phyloP scores from a whole-genome alignment of 2,888 invertebrate genomes.

The Cantharis flavilabris region DNA sequence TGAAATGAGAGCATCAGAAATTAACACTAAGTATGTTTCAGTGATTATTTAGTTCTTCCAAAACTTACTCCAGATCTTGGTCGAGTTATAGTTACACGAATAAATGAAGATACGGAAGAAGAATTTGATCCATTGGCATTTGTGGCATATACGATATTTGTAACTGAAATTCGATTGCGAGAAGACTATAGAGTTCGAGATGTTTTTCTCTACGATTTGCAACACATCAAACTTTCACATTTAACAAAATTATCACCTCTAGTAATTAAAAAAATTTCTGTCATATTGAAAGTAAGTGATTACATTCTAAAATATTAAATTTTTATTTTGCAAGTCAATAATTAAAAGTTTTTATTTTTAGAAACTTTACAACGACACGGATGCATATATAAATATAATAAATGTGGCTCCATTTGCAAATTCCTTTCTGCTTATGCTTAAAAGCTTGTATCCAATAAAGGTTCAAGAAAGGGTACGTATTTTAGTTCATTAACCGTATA shows the following conservation, averaged over 20 bases:
- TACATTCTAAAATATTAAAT: no score
- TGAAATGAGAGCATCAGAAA: no score
- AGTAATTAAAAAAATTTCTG: conserved; percentile 52
- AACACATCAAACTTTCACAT: conserved; percentile 51
- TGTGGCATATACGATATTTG: conserved; percentile 55
- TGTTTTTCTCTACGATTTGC: conserved; percentile 57
- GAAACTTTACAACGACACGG: not conserved
- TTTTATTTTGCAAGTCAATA: no score
- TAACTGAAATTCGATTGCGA: conserved; percentile 55
- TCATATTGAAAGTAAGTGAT: conserved; percentile 54
- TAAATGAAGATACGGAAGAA: conserved; percentile 47
- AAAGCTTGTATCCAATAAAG: not conserved
- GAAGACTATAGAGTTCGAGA: conserved; percentile 56
- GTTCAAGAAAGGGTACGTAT: not conserved
- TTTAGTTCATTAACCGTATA: not conserved
- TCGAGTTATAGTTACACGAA: conserved; percentile 56
- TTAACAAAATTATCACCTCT: conserved; percentile 55
- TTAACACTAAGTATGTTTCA: conserved; percentile 38
- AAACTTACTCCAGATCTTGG: conserved; percentile 55
- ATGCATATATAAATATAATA: not conserved
- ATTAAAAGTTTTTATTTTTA: not conserved
- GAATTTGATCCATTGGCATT: conserved; percentile 50
- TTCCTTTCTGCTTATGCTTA: not conserved
- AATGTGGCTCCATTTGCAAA: not conserved
- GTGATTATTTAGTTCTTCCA: conserved; percentile 56